These are phyloP conservation scores for Podilymbus podiceps DNA, from an alignment of 2,113 vertebrate genomes.

Conservation along the genomic window DNA sequence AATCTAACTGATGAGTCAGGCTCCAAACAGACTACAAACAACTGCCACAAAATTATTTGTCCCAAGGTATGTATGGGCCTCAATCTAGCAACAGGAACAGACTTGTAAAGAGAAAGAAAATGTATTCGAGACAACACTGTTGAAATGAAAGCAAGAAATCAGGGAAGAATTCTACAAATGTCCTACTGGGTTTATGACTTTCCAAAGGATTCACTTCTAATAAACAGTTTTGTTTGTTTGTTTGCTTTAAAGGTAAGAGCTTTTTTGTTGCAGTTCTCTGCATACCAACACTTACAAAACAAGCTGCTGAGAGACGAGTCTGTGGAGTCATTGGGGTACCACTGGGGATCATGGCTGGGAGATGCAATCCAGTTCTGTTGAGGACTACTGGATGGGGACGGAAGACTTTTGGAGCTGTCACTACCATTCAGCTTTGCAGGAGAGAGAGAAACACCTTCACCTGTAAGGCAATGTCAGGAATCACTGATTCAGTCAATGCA, in stretches of 20 bases:
- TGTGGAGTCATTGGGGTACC: constrained; percentile 95
- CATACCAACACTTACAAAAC: constrained; percentile 82
- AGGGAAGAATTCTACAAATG: not conserved
- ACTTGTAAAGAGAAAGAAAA: not conserved
- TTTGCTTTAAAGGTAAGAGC: not conserved
- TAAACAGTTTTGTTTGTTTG: not conserved
- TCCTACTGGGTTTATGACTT: not conserved
- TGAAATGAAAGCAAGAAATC: not conserved
- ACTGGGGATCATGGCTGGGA: constrained; percentile 95
- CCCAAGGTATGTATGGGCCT: not conserved
- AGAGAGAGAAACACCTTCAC: constrained; percentile 89
- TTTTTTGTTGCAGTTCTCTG: not conserved
- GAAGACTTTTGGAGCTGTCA: constrained; percentile 89
- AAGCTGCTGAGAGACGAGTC: constrained; percentile 94
- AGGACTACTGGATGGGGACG: constrained; percentile 88
- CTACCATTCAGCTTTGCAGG: constrained; percentile 90
- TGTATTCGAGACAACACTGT: not conserved
- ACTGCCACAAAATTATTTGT: not conserved
- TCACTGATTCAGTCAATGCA: not conserved
- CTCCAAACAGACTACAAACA: not conserved
- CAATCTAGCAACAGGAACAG: not conserved
- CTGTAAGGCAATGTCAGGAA: constrained; percentile 64
- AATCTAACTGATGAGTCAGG: constrained; percentile 9
- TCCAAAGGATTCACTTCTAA: not conserved
- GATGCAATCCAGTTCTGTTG: constrained; percentile 94